phyloP scores from a whole-genome alignment of 2,113 vertebrate genomes.

The Formicarius rufipectus region DNA sequence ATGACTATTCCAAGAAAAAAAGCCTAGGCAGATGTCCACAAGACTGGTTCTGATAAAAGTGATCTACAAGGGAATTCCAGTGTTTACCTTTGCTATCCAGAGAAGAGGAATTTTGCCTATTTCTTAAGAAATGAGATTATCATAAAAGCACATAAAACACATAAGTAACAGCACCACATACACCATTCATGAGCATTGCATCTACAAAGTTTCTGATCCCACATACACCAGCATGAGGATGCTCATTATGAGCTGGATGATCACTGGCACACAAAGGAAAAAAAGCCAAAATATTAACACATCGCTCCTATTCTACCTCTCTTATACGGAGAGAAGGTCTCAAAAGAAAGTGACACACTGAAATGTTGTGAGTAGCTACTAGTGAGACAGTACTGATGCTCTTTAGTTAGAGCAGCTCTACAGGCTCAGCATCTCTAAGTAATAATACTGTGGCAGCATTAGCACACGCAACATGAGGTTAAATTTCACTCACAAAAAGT shows the following conservation, averaged over 20 bases:
- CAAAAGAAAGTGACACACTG: background rate
- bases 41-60: background rate
- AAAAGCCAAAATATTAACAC: background rate
- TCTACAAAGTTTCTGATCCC: background rate
- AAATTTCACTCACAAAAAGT: background rate
- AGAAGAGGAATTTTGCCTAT: background rate
- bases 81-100: background rate
- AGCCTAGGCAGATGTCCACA: background rate
- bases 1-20: background rate
- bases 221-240: background rate
- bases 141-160: background rate
- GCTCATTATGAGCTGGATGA: background rate
- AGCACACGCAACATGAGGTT: background rate
- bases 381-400: background rate
- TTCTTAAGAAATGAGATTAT: background rate
- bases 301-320: background rate
- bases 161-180: background rate
- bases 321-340: background rate
- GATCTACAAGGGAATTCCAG: background rate
- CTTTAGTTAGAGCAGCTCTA: background rate
- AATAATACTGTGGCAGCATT: background rate
- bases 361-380: background rate
- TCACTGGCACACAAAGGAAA: background rate
- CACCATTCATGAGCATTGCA: rapidly evolving
- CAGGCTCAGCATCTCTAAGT: background rate